Conservation (phyloP, 2,797 vertebrate species). For the Spinus olivaceus region DNA sequence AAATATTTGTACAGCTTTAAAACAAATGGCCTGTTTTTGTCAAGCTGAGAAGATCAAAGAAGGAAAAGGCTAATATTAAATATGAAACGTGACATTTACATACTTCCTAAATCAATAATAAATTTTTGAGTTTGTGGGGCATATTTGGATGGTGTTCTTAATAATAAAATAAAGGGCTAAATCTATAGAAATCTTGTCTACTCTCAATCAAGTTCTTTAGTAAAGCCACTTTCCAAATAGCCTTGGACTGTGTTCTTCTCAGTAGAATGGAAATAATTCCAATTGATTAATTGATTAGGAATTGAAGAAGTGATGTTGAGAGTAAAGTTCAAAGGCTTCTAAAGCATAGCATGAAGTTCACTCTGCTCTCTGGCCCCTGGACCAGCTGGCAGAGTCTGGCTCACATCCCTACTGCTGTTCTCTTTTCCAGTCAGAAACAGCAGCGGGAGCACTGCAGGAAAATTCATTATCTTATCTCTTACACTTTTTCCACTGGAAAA, state of each 20-base stretch:
- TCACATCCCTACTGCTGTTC: background rate
- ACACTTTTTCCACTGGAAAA: background rate
- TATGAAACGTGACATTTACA: background rate
- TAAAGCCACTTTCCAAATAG: background rate
- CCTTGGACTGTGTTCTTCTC: background rate
- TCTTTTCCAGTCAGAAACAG: background rate
- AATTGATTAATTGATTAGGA: background rate
- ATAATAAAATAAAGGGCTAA: background rate
- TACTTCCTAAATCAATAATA: background rate
- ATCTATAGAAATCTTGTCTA: background rate
- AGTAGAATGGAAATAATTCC: background rate
- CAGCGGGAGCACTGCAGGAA: background rate
- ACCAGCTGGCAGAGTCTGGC: background rate
- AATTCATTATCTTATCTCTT: background rate
- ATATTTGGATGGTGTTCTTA: background rate
- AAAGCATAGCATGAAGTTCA: background rate
- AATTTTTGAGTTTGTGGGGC: background rate
- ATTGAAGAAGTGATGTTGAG: background rate
- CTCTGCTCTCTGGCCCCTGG: background rate
- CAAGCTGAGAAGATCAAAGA: background rate
- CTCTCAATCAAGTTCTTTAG: background rate
- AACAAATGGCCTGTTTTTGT: background rate
- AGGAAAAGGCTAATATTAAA: background rate
- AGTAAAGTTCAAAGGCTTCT: background rate
- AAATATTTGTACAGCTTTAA: background rate